Base-by-base conservation (phyloP, 1,140 invertebrate genomes). In the Helicoverpa armigera region DNA sequence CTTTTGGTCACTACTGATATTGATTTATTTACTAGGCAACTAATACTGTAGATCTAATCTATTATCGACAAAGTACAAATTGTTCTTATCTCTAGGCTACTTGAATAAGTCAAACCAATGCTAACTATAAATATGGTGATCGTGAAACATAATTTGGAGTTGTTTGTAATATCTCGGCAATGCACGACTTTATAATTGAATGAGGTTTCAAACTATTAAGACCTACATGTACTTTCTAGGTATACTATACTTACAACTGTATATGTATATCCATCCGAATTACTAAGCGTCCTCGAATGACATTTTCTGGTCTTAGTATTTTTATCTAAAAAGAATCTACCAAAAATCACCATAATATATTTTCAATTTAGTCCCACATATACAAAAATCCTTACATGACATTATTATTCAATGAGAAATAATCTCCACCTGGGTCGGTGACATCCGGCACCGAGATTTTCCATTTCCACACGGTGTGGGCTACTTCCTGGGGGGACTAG, bases 391-490 rank as follows among this genome's bases (percentile, higher is more conserved):
- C 75, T 14, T 54, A 61, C 60, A 16, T 48, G 56, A 65, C 43
- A 18, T 69, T 73, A 69, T 69, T 83, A 81, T 76, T 82, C 60
- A 50, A 53, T 79, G 84, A 67, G 76, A 82, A 79, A 85, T 83
- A 82, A 85, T 83, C 82, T 79, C 81, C 83, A 85, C 84, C 84
- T 85, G 84, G 70, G 82, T 48, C 65, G 79, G 83, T 81, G 79
- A 82, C 82, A 83, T 86, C 84, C 84, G 84, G 74, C 72, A 77
- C 16, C 18, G 75, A 80, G 84, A 82, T 85, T 85, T 85, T 85
- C 84, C 82, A 85, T 85, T 85, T 85, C 84, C 82, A 80, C 75
- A 23, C 63, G 53, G 81, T 76, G 82, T 85, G 81, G 80, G 80
- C 83, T 82, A 81, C 82, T 82, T 85, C 84, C 84, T 75, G 80